Percentiles rank a stretch among this genome's conserved stretches.
phyloP scores from a whole-genome alignment of 2,797 vertebrate species.

The Threskiornis aethiopicus region DNA sequence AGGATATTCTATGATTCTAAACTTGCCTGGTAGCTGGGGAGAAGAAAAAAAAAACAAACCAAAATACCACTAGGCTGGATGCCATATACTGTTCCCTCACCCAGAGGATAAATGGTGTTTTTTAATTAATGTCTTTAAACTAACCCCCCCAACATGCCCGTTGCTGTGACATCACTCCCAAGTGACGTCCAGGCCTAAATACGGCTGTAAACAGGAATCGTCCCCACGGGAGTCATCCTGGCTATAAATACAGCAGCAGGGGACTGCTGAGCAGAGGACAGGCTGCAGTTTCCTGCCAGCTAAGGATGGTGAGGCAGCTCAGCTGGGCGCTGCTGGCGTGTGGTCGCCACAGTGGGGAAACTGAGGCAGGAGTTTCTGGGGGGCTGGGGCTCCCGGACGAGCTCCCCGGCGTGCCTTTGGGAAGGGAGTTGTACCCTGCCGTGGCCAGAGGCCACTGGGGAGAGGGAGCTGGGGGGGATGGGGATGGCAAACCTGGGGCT shows the following conservation, averaged over 20 bases:
- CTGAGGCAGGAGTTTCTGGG: neutral
- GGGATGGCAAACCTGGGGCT: neutral
- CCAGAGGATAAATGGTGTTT: neutral
- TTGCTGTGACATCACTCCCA: slow-evolving; percentile 28
- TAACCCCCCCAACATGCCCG: neutral
- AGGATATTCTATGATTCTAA: no score
- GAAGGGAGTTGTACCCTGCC: neutral
- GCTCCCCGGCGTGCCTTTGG: neutral
- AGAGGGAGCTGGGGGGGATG: neutral
- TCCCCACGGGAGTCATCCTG: neutral
- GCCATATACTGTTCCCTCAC: neutral
- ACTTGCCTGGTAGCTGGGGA: neutral
- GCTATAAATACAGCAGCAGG: slow-evolving; percentile 44
- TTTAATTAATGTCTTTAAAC: slow-evolving; percentile 10
- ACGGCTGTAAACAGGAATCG: slow-evolving; percentile 28
- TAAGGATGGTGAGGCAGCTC: slow-evolving; percentile 40
- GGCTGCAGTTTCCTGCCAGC: slow-evolving; percentile 1
- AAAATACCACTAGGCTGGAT: neutral
- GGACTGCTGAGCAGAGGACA: neutral
- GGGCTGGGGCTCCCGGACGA: neutral
- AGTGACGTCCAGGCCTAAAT: slow-evolving; percentile 48
- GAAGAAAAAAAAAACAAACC: neutral
- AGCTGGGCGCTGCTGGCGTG: neutral
- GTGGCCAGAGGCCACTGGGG: neutral
- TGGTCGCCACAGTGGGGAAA: neutral